A percentile compares a stretch with the other conserved stretches of the same genome.
These are phyloP conservation scores for Aplochiton taeniatus DNA, from an alignment of 2,797 vertebrate genomes.

Conservation along the genomic window DNA sequence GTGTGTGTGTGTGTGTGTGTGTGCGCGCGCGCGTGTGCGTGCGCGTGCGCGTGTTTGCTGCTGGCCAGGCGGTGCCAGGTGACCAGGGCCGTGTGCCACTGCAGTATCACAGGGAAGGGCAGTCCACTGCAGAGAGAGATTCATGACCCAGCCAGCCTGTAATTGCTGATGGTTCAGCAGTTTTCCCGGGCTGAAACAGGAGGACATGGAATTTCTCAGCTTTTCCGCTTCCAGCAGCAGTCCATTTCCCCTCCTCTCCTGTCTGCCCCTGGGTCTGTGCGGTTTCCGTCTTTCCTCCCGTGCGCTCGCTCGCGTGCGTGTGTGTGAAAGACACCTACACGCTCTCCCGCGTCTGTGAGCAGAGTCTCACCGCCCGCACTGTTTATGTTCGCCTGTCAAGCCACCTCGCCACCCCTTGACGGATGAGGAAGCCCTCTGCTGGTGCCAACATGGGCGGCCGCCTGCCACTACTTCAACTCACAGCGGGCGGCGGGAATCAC, in stretches of 20 bases:
- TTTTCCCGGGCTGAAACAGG: constrained; percentile 63
- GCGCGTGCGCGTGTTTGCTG: constrained; percentile 11
- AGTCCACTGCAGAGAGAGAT: constrained; percentile 64
- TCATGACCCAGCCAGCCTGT: constrained; percentile 66
- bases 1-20: constrained; percentile 8
- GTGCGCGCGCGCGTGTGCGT: constrained; percentile 42
- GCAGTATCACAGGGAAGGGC: constrained; percentile 47
- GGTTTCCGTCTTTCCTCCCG: neutral
- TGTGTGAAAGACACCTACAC: neutral
- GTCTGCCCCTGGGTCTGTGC: neutral
- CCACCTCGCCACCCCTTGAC: constrained; percentile 53
- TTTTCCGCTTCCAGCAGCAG: constrained; percentile 56
- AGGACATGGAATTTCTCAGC: constrained; percentile 62
- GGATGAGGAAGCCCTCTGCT: constrained; percentile 52
- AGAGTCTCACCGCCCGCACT: constrained; percentile 18
- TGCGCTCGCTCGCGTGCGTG: neutral
- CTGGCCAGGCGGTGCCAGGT: constrained; percentile 58
- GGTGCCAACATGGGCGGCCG: constrained; percentile 30
- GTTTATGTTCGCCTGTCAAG: constrained; percentile 62
- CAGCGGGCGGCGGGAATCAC: no score
- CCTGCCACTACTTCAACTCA: no score
- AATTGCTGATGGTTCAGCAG: constrained; percentile 76
- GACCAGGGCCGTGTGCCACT: constrained; percentile 48
- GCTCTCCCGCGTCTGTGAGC: neutral
- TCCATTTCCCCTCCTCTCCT: neutral